Percentiles rank a stretch among this genome's conserved stretches.
Evolutionary conservation across 2,113 vertebrate genomes (phyloP).

Genomic region (Cisticola juncidis): DNA sequence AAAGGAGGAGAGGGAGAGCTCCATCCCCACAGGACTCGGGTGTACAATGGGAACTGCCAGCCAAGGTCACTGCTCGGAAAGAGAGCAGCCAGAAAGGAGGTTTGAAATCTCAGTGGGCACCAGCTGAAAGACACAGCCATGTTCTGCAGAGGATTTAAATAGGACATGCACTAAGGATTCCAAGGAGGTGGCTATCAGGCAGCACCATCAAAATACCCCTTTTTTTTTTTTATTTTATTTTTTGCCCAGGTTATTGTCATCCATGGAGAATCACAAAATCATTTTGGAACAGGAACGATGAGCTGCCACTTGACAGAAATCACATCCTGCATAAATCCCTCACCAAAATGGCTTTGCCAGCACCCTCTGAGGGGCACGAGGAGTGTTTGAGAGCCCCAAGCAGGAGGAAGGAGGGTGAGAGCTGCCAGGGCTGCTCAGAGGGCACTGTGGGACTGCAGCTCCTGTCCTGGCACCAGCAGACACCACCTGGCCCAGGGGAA

Average conservation of each 20-base stretch:
- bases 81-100: slow-evolving; percentile 33
- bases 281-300: not conserved
- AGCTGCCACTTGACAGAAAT: not conserved
- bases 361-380: not conserved
- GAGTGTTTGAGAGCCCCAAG: not conserved
- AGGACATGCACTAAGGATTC: slow-evolving; percentile 32
- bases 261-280: not conserved
- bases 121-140: not conserved
- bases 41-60: not conserved
- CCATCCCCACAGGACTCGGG: not conserved
- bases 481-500: not conserved
- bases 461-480: not conserved
- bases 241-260: not conserved
- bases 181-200: not conserved
- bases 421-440: not conserved
- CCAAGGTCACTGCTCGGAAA: slow-evolving; percentile 53
- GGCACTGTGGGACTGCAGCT: not conserved
- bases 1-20: not conserved
- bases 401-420: not conserved
- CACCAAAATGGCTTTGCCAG: not conserved
- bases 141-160: slow-evolving; percentile 40
- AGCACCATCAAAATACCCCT: not conserved
- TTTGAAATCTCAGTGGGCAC: slow-evolving; percentile 51
- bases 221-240: no score
- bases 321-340: not conserved